Evolutionary conservation across 2,797 vertebrate genomes (phyloP), one percentile per base, ranked within the genome.

Genomic region (Gephyroberyx darwinii): DNA sequence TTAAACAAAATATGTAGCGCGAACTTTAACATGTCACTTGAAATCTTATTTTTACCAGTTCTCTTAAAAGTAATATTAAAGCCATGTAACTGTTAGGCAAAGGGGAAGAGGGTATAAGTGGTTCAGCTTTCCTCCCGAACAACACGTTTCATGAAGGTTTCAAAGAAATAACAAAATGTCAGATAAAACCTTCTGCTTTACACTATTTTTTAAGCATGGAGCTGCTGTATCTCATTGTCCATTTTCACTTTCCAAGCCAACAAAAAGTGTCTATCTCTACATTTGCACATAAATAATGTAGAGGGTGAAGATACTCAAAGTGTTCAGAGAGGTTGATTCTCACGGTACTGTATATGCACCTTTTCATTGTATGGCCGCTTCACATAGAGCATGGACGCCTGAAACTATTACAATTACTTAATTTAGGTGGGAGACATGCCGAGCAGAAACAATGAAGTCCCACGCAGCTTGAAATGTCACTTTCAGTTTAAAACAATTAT

Each of bases 321-420:
- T 55, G 26, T 48, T 76, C 80, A 65, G 56, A 75, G 43, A 83
- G 86, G 77, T 85, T 75, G 74, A 90, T 83, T 84, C 72, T 51
- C 31, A 72, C 57, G 75, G 75, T 76, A 50, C 75, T 67, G 67
- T 75, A 35, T 63, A 65, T 75, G 54, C 53, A 33, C 39, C 69
- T 81, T 80, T 91, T 79, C 48, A 74, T 78, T 62, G 81, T 19
- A 52, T 68, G 51, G 69, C 39, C 20, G n/a, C 71, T 77, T 82
- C 75, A 74, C 71, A 19, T 67, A 39, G 61, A 78, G 45, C 67
- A 58, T 61, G 41, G 64, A 69, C 41, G 30, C 71, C 78, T 57
- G 66, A 75, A 81, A 75, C 67, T 78, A 53, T 63, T 67, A 72
- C 84, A 77, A 89, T 91, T 88, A 86, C 78, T 76, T 47, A 64